phyloP scores from a whole-genome alignment of 2,113 vertebrate genomes.

The Morone saxatilis region DNA sequence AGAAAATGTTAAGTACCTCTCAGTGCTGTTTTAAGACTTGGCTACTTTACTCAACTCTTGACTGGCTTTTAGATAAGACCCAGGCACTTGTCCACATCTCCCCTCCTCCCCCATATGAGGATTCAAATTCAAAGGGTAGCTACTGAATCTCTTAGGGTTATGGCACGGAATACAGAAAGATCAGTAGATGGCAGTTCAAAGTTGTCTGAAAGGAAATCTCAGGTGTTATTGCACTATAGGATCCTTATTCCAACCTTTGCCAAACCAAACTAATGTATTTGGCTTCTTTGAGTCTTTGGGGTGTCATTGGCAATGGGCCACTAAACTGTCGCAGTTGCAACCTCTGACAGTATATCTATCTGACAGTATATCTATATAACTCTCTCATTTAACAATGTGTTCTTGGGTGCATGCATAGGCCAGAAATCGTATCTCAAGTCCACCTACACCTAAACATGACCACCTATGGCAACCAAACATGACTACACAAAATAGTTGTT shows the following conservation, averaged over 20 bases:
- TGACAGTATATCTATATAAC: background rate
- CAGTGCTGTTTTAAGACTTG: constrained; percentile 15
- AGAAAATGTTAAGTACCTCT: constrained; percentile 49
- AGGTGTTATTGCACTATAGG: background rate
- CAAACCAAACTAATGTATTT: constrained; percentile 4
- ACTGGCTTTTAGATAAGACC: constrained; percentile 36
- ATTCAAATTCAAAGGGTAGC: constrained; percentile 34
- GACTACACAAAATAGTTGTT: background rate
- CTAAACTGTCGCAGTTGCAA: background rate
- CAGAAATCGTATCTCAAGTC: background rate
- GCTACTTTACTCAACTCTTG: constrained; percentile 18
- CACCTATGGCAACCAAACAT: background rate
- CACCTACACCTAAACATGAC: background rate
- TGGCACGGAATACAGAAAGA: constrained; percentile 18
- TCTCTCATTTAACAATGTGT: background rate
- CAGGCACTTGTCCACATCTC: constrained; percentile 31
- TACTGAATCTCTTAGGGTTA: constrained; percentile 7
- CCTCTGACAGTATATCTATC: background rate
- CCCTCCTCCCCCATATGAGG: background rate
- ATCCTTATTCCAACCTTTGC: background rate
- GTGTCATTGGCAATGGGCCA: background rate
- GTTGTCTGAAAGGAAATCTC: constrained; percentile 12
- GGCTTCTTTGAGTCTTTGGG: background rate
- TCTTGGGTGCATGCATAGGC: background rate
- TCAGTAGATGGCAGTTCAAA: constrained; percentile 25